Evolutionary conservation across 2,797 vertebrate species (phyloP).

Genomic region (Propithecus perrieri): DNA sequence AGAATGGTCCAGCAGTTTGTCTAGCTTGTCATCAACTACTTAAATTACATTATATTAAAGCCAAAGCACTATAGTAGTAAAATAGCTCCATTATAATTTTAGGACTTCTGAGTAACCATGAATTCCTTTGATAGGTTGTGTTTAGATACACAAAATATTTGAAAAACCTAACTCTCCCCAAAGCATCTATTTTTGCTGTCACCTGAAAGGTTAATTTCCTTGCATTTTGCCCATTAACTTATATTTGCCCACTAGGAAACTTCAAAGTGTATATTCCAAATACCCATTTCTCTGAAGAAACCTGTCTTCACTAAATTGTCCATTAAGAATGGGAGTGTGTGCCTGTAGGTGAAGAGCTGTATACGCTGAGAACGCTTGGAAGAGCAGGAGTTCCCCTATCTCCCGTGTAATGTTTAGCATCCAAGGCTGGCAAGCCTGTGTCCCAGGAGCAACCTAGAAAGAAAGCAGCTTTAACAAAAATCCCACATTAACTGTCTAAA

Average conservation of each 20-base stretch:
- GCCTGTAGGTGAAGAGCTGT: neutral
- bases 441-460: neutral
- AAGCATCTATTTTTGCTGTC: constrained; percentile 38
- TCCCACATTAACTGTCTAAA: neutral
- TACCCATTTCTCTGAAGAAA: neutral
- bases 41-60: neutral
- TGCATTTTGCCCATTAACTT: neutral
- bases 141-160: neutral
- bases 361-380: no score
- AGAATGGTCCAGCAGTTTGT: neutral
- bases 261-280: neutral
- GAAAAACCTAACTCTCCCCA: neutral
- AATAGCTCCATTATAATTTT: neutral
- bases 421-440: neutral
- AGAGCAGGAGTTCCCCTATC: neutral
- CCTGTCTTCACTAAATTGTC: neutral
- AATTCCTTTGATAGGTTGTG: constrained; percentile 8
- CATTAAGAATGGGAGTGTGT: neutral
- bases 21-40: neutral
- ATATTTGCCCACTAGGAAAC: neutral
- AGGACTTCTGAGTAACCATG: neutral
- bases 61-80: neutral
- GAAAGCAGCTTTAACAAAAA: neutral
- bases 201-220: neutral
- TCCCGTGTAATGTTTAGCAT: neutral